Conservation (phyloP, 2,113 vertebrate genomes). For the Lepus timidus region DNA sequence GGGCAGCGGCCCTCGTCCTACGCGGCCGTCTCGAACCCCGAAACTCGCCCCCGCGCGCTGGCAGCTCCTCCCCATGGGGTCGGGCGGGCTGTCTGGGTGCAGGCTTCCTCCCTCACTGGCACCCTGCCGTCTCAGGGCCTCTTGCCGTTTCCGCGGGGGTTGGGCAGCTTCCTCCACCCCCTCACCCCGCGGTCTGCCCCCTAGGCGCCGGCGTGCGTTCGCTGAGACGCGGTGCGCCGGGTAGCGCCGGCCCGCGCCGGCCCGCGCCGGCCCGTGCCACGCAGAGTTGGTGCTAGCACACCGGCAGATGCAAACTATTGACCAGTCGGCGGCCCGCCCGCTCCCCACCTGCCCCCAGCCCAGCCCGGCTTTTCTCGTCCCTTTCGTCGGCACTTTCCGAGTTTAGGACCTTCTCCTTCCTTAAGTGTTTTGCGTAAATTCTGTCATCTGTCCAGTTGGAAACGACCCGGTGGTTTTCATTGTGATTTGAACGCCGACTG, state of each 20-base stretch:
- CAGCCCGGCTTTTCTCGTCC: background rate
- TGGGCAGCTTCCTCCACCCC: background rate
- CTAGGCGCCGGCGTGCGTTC: fast-evolving
- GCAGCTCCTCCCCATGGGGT: background rate
- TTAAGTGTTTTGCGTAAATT: conserved; percentile 12
- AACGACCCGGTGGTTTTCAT: conserved; percentile 28
- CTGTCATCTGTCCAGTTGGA: background rate
- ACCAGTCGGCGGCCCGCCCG: background rate
- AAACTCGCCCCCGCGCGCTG: background rate
- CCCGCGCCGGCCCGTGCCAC: background rate
- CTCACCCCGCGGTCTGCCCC: background rate
- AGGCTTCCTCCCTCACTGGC: background rate
- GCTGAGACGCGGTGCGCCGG: fast-evolving
- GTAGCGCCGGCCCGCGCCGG: background rate
- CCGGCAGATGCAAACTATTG: conserved; percentile 31
- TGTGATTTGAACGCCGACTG: conserved; percentile 41
- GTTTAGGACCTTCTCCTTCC: background rate
- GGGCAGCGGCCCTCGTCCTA: too few relatives aligned
- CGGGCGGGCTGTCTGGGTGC: fast-evolving
- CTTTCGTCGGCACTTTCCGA: background rate
- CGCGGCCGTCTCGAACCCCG: fast-evolving
- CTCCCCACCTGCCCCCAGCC: background rate
- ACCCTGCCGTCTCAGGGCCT: background rate
- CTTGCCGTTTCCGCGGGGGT: too few relatives aligned
- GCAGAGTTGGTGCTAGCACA: background rate